These are phyloP conservation scores for Gallirallus australis DNA, from an alignment of 2,797 vertebrate species.

Conservation along the genomic window DNA sequence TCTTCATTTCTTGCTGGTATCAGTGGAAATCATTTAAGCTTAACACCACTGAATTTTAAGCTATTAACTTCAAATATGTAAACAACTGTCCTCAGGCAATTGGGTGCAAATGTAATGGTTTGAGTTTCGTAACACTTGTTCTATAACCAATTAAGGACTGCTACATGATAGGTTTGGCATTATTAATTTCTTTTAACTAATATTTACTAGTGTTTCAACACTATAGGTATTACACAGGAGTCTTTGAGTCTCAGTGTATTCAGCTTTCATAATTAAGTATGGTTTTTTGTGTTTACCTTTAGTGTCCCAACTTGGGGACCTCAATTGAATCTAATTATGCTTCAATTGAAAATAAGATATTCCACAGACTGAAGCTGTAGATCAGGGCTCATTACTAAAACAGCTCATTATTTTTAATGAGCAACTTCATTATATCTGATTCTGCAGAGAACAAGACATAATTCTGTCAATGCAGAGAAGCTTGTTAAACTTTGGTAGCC, in stretches of 20 bases:
- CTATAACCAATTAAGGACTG: background rate
- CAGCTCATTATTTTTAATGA: constrained; percentile 83
- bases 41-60: background rate
- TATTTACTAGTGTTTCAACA: constrained; percentile 4
- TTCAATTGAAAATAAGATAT: constrained; percentile 73
- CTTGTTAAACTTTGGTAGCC: constrained; percentile 68
- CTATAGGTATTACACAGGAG: background rate
- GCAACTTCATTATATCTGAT: constrained; percentile 75
- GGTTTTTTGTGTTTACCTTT: constrained; percentile 62
- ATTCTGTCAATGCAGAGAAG: constrained; percentile 52
- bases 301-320: constrained; percentile 54
- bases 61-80: background rate
- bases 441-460: constrained; percentile 59
- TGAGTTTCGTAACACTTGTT: background rate
- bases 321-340: constrained; percentile 73
- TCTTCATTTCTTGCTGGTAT: background rate
- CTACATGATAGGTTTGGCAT: background rate
- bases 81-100: constrained; percentile 5
- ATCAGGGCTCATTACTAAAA: constrained; percentile 75
- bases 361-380: constrained; percentile 67
- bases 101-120: background rate
- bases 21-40: background rate
- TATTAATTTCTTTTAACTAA: constrained; percentile 9
- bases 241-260: constrained; percentile 30
- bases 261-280: constrained; percentile 62